Percentiles rank a stretch among this genome's conserved stretches.
Evolutionary conservation across 2,797 vertebrate species (phyloP).

Genomic region (Podarcis siculus): DNA sequence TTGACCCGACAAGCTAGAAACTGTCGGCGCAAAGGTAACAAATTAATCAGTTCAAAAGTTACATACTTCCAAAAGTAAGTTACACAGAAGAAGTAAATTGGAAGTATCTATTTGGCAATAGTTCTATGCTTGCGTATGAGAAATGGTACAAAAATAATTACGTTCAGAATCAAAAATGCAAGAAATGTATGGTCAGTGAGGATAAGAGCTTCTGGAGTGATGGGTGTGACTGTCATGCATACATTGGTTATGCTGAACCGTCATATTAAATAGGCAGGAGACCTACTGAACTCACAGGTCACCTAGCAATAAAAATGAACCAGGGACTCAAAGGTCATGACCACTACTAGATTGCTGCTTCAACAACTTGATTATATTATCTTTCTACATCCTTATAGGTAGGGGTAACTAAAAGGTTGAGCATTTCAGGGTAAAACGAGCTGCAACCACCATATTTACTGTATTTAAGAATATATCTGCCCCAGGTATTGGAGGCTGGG

Average conservation of each 20-base stretch:
- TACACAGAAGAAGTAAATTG: background rate
- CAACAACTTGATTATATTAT: background rate
- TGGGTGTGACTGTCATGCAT: background rate
- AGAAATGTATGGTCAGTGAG: slow-evolving; percentile 47
- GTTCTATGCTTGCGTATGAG: background rate
- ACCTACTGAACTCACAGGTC: background rate
- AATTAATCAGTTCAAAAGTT: slow-evolving; percentile 25
- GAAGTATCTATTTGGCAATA: slow-evolving; percentile 18
- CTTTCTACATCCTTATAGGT: background rate
- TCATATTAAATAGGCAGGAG: background rate
- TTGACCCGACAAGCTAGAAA: slow-evolving; percentile 45
- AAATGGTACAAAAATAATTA: slow-evolving; percentile 34
- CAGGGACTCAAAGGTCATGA: too few species aligned
- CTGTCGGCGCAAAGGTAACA: slow-evolving; percentile 38
- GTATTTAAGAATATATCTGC: background rate
- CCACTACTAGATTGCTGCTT: background rate
- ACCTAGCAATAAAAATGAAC: background rate
- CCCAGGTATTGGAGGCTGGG: background rate
- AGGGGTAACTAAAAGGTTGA: background rate
- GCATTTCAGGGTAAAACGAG: background rate
- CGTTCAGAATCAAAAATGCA: background rate
- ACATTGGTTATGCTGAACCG: background rate
- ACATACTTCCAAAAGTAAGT: too few species aligned
- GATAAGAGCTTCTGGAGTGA: background rate
- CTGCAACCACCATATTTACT: background rate